Conservation (phyloP, 1,140 invertebrate genomes). For the Akabosia matsudoensis region DNA sequence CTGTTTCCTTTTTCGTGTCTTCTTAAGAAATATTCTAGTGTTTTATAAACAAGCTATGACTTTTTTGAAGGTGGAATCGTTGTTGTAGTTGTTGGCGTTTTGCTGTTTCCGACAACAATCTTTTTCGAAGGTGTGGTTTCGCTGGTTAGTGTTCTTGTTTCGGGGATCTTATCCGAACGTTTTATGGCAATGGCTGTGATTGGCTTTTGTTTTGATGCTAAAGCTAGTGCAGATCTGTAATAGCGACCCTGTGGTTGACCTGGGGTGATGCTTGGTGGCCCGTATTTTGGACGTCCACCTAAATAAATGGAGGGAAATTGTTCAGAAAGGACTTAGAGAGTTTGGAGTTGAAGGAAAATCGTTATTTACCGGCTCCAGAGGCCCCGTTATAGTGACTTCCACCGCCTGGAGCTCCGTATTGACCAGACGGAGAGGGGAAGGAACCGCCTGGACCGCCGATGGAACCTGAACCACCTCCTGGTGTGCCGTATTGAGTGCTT, state of each 20-base stretch:
- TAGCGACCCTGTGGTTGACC: slow-evolving; percentile 18
- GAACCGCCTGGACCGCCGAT: not conserved
- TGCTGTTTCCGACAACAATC: too few species aligned
- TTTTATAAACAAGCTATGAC: too few species aligned
- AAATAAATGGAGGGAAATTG: not conserved
- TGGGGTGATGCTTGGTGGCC: not conserved
- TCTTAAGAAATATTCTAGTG: too few species aligned
- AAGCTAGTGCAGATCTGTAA: not conserved
- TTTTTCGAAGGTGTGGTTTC: too few species aligned
- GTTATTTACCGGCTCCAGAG: slow-evolving; percentile 30
- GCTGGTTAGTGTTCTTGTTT: too few species aligned
- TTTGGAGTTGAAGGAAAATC: not conserved
- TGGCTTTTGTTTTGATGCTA: not conserved
- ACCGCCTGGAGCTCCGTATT: slow-evolving; percentile 55
- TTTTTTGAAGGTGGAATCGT: too few species aligned
- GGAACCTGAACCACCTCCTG: slow-evolving; percentile 2
- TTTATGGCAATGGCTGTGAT: not conserved
- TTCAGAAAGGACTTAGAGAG: not conserved
- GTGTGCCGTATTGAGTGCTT: slow-evolving; percentile 18
- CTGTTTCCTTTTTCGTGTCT: too few species aligned
- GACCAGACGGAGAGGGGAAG: too few species aligned
- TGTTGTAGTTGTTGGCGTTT: too few species aligned
- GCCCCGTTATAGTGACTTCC: slow-evolving; percentile 50
- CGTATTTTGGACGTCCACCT: slow-evolving; percentile 6
- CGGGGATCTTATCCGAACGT: not conserved